Evolutionary conservation across 2,888 invertebrate species (phyloP), one percentile per base, ranked within the genome.

Genomic region (Drosophila leonis): DNA sequence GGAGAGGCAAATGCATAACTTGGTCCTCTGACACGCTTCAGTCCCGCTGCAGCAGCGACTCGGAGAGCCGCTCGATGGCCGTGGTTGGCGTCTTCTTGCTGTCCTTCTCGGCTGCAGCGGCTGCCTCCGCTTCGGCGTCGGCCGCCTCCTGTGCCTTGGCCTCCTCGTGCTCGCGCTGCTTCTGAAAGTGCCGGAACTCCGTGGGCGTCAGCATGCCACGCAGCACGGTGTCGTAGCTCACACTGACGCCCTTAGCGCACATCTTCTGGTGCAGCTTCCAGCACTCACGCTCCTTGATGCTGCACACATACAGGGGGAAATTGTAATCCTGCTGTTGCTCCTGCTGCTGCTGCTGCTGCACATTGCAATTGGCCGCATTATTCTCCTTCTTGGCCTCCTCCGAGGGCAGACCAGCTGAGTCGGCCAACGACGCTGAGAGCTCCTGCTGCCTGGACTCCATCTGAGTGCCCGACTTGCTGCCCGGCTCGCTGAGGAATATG

Each of bases 151-250:
- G 88, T 4, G 81, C 83, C 60, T 92, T 91, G 12, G 91, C 87
- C 68, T 91, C 89, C 73, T 92, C 92, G 29, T 88, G 60, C 13
- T 92, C 92, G 4, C 92, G 90, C 71, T 92, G 92, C 69, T 94
- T 94, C 84, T 95, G 94, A 70, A 95, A 93, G 82, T 95, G 93
- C 76, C 96, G 94, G 87, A 96, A 95, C 90, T 96, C 96, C 0
- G 96, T 96, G 6, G 96, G 96, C 10, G 96, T 96, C 73, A 96
- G 91, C 95, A 96, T 95, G 41, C 96, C 96, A 79, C 96, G 94
- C 55, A 96, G 90, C 48, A 96, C 95, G 0, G 96, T 96, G 72
- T 96, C 96, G 79, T 95, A 96, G 7, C 95, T 95, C 4, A 96
- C 95, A 57, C 94, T 94, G 18, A 96, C 94, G 0, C 96, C 96